These are phyloP conservation scores for Saguinus midas DNA, from an alignment of 2,113 vertebrate species.

Conservation along the genomic window DNA sequence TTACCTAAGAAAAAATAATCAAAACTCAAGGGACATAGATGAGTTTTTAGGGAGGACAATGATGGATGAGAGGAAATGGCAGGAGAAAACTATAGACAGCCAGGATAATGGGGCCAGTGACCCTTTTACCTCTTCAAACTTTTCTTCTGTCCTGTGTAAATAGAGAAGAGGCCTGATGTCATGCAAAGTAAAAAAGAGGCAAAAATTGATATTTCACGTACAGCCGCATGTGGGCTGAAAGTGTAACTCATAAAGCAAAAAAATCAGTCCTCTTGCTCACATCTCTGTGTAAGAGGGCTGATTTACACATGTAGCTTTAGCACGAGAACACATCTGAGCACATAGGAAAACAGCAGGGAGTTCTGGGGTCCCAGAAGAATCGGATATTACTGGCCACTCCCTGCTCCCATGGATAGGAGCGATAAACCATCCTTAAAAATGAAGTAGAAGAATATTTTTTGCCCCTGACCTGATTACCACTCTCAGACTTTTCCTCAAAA, in stretches of 20 bases:
- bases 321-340: not conserved
- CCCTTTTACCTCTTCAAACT: slow-evolving; percentile 75
- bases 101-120: slow-evolving; percentile 65
- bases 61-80: slow-evolving; percentile 76
- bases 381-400: not conserved
- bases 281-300: not conserved
- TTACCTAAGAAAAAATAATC: slow-evolving; percentile 65
- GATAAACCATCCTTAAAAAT: not conserved
- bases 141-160: slow-evolving; percentile 72
- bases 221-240: slow-evolving; percentile 44
- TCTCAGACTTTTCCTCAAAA: not conserved
- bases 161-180: slow-evolving; percentile 53
- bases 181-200: not conserved
- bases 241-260: slow-evolving; percentile 50
- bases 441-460: not conserved
- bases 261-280: not conserved
- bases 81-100: slow-evolving; percentile 44
- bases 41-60: slow-evolving; percentile 75
- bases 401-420: not conserved
- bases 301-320: not conserved
- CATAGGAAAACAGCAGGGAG: not conserved
- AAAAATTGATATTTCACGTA: slow-evolving; percentile 55
- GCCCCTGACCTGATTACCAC: not conserved
- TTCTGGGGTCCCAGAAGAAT: not conserved
- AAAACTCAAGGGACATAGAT: slow-evolving; percentile 62